phyloP scores from a whole-genome alignment of 1,140 invertebrate genomes.

The Saxidomus purpurata region DNA sequence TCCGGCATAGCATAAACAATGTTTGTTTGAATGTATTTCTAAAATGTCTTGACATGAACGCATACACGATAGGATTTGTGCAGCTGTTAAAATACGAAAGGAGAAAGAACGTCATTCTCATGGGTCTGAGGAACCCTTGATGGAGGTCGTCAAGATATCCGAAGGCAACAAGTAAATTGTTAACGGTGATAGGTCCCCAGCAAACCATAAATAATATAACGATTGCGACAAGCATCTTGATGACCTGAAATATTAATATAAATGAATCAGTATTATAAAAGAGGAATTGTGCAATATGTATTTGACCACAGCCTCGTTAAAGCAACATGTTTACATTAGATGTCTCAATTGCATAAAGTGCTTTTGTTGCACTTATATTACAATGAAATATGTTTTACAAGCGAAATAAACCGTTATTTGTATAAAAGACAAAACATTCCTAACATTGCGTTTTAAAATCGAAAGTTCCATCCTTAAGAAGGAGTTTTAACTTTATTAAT shows the following conservation, averaged over 20 bases:
- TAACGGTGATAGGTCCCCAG: constrained; percentile 87
- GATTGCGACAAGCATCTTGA: constrained; percentile 87
- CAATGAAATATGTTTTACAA: too few species aligned
- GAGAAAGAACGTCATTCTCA: constrained; percentile 90
- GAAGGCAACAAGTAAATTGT: constrained; percentile 87
- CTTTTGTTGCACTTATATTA: too few species aligned
- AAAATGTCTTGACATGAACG: constrained; percentile 94
- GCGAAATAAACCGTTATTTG: too few species aligned
- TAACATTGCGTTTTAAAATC: too few species aligned
- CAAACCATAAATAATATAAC: constrained; percentile 87
- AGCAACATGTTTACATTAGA: too few species aligned
- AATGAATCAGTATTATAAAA: too few species aligned
- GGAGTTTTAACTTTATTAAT: too few species aligned
- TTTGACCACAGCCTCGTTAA: too few species aligned
- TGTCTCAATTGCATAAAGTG: too few species aligned
- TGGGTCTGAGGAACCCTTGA: constrained; percentile 88
- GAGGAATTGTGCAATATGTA: too few species aligned
- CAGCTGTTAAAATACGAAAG: constrained; percentile 89
- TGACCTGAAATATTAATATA: constrained; percentile 83
- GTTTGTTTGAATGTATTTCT: constrained; percentile 89
- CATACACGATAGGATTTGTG: constrained; percentile 93
- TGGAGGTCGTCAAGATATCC: constrained; percentile 88
- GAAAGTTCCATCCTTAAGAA: too few species aligned
- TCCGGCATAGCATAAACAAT: constrained; percentile 80
- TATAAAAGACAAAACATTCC: too few species aligned